A percentile compares a stretch with the other conserved stretches of the same genome.
phyloP scores from a whole-genome alignment of 2,797 vertebrate species.

The Avahi laniger region DNA sequence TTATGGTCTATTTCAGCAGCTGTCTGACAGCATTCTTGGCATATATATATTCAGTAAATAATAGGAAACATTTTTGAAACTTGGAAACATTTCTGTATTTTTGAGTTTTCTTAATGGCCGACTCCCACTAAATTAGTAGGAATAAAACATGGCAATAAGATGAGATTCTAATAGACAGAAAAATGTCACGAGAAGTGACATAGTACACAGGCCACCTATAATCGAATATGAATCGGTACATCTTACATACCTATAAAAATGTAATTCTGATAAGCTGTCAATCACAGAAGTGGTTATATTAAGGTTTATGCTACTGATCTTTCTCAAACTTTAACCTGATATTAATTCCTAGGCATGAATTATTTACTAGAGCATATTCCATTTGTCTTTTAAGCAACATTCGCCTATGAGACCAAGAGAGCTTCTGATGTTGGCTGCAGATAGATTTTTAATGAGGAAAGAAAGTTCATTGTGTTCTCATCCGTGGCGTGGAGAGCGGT shows the following conservation, averaged over 20 bases:
- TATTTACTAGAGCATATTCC: not conserved
- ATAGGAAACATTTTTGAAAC: constrained; percentile 5
- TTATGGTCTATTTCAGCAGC: not conserved
- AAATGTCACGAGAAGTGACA: constrained; percentile 4
- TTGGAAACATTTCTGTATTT: not conserved
- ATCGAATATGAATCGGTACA: not conserved
- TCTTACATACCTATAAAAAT: not conserved
- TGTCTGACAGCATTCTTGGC: constrained; percentile 6
- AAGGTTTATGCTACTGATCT: not conserved
- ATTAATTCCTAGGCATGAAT: not conserved
- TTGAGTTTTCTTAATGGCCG: constrained; percentile 24
- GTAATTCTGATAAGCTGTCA: not conserved
- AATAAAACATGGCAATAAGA: not conserved
- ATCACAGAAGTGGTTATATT: not conserved
- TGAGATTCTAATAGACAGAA: not conserved
- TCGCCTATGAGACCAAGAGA: not conserved
- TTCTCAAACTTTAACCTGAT: not conserved
- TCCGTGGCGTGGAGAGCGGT: fast-evolving
- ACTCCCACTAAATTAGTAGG: constrained; percentile 18
- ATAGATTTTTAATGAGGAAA: not conserved
- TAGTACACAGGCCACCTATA: not conserved
- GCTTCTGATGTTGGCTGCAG: not conserved
- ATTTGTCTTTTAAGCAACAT: not conserved
- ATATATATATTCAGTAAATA: not conserved
- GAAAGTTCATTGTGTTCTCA: not conserved